Conservation (phyloP, 2,888 invertebrate genomes). For the Encarsia formosa region DNA sequence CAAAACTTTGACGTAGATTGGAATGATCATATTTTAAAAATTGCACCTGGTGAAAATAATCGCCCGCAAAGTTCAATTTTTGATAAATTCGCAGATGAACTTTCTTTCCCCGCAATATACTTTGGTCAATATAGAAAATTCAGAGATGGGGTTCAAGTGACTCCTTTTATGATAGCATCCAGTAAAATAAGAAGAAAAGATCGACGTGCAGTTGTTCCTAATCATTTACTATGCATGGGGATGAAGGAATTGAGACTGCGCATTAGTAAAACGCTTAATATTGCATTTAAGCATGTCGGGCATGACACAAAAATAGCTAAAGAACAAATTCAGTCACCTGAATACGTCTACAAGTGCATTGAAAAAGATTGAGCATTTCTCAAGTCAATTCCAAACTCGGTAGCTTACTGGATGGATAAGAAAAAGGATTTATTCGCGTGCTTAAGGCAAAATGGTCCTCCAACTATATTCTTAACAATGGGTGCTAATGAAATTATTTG, state of each 20-base stretch:
- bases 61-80: conserved; percentile 26
- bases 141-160: conserved; percentile 18
- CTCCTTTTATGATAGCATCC: conserved; percentile 23
- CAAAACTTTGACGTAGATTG: too few relatives aligned
- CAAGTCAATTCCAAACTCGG: too few relatives aligned
- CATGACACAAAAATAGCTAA: too few relatives aligned
- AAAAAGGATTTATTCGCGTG: conserved; percentile 48
- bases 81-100: conserved; percentile 45
- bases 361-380: too few relatives aligned
- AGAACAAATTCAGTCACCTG: too few relatives aligned
- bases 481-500: conserved; percentile 46
- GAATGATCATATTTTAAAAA: too few relatives aligned
- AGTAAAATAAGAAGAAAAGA: conserved; percentile 36
- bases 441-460: conserved; percentile 47
- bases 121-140: conserved; percentile 24
- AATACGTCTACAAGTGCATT: too few relatives aligned
- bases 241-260: too few relatives aligned
- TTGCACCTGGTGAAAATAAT: conserved; percentile 26
- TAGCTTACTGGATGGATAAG: conserved; percentile 44
- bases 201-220: conserved; percentile 31
- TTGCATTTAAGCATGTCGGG: too few relatives aligned
- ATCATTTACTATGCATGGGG: background rate
- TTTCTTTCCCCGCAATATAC: conserved; percentile 36
- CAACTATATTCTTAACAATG: conserved; percentile 46
- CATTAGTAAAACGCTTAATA: too few relatives aligned